Percentiles rank a stretch among this genome's conserved stretches.
Conservation (phyloP, 1,140 invertebrate species). For the Sinella curviseta region DNA sequence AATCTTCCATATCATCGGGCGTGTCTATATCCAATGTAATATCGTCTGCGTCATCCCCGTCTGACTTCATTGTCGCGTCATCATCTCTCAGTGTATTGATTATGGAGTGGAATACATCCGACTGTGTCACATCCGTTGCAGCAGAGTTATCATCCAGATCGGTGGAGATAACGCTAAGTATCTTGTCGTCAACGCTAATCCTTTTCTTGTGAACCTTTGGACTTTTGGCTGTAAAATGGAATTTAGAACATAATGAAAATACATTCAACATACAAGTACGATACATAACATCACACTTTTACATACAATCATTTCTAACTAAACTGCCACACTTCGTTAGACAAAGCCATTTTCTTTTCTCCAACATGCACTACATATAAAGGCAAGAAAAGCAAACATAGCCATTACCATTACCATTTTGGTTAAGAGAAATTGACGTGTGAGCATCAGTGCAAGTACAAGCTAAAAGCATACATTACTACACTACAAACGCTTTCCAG, state of each 20-base stretch:
- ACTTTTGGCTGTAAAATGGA: slow-evolving; percentile 32
- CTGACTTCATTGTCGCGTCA: slow-evolving; percentile 46
- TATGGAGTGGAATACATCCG: slow-evolving; percentile 48
- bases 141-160: slow-evolving; percentile 38
- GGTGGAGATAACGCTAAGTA: slow-evolving; percentile 39
- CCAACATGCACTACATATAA: too few species aligned
- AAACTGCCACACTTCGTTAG: too few species aligned
- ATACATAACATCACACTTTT: background rate
- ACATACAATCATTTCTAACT: too few species aligned
- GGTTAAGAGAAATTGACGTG: too few species aligned
- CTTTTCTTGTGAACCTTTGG: slow-evolving; percentile 37
- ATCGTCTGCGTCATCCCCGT: slow-evolving; percentile 51
- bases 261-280: background rate
- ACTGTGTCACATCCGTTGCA: slow-evolving; percentile 42
- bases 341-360: too few species aligned
- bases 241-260: background rate
- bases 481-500: too few species aligned
- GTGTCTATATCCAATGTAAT: slow-evolving; percentile 56
- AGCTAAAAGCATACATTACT: too few species aligned
- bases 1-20: slow-evolving; percentile 55
- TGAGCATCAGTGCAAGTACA: too few species aligned
- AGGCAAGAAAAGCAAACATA: too few species aligned
- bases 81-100: slow-evolving; percentile 43
- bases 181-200: slow-evolving; percentile 43
- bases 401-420: too few species aligned